Percentiles rank a stretch among this genome's conserved stretches.
Conservation (phyloP, 1,140 invertebrate species). For the Bombus balteatus region DNA sequence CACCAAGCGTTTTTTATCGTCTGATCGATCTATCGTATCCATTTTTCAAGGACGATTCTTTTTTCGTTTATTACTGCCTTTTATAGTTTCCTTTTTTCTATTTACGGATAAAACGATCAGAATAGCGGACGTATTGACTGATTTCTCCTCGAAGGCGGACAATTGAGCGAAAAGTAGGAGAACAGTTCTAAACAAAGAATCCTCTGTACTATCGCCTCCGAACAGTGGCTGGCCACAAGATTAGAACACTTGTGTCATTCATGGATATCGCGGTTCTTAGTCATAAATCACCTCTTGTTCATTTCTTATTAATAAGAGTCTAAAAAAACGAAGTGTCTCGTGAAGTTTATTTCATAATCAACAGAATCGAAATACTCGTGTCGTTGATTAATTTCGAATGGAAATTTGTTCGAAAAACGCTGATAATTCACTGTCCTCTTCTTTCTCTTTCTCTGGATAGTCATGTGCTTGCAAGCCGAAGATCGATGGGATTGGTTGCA, state of each 20-base stretch:
- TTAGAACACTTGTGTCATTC: slow-evolving; percentile 23
- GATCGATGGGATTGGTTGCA: slow-evolving; percentile 21
- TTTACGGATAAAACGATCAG: slow-evolving; percentile 5
- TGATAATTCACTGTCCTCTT: slow-evolving; percentile 1
- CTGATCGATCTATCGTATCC: neutral
- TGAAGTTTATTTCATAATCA: neutral
- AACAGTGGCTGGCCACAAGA: slow-evolving; percentile 13
- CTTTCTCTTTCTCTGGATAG: neutral
- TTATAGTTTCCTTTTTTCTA: neutral
- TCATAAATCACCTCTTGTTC: neutral
- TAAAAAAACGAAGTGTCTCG: neutral
- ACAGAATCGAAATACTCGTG: neutral
- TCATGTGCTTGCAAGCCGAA: neutral
- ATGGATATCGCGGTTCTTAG: neutral
- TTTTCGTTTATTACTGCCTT: neutral
- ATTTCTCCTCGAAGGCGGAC: neutral
- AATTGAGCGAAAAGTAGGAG: slow-evolving; percentile 46
- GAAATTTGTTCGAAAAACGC: neutral
- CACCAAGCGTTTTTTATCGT: slow-evolving; percentile 18
- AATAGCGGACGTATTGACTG: slow-evolving; percentile 53
- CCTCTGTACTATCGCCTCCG: neutral
- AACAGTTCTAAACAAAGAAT: neutral
- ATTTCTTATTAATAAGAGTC: neutral
- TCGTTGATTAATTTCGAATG: neutral
- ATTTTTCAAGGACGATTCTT: neutral